These are phyloP conservation scores for Phalacrocorax carbo DNA, from an alignment of 2,113 vertebrate species.

Conservation along the genomic window DNA sequence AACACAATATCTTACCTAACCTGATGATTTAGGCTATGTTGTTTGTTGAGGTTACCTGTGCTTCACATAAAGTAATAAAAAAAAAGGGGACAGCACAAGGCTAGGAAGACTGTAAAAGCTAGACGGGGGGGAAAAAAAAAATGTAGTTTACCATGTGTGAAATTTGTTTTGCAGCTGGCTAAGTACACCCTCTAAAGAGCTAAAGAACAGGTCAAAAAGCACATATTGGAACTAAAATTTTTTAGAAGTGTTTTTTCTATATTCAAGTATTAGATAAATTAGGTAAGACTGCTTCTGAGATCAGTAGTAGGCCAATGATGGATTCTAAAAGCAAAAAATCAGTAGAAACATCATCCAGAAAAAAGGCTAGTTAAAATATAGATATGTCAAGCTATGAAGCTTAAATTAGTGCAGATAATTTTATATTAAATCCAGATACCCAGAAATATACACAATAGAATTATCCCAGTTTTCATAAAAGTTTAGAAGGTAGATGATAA, in stretches of 20 bases:
- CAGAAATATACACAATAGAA: conserved; percentile 51
- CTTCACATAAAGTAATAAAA: neutral
- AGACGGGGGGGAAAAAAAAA: neutral
- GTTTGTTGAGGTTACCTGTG: conserved; percentile 15
- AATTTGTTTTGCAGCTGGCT: neutral
- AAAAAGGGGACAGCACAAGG: neutral
- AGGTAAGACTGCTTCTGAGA: conserved; percentile 2
- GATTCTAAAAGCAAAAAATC: conserved; percentile 18
- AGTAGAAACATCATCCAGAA: neutral
- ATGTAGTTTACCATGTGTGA: neutral
- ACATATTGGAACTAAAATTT: neutral
- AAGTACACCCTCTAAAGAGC: neutral
- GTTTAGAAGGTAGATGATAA: conserved; percentile 69
- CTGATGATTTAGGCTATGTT: neutral
- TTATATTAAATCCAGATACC: conserved; percentile 52
- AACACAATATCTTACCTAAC: conserved; percentile 30
- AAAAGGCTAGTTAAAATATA: conserved; percentile 33
- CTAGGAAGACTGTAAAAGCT: neutral
- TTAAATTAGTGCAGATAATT: conserved; percentile 59
- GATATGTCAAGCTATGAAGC: conserved; percentile 27
- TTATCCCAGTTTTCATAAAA: conserved; percentile 54
- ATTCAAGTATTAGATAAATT: conserved; percentile 56
- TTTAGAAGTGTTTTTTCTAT: neutral
- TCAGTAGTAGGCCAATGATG: neutral
- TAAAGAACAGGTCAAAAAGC: conserved; percentile 39